phyloP scores from a whole-genome alignment of 2,888 invertebrate genomes.

The Chaitophorus viminalis region DNA sequence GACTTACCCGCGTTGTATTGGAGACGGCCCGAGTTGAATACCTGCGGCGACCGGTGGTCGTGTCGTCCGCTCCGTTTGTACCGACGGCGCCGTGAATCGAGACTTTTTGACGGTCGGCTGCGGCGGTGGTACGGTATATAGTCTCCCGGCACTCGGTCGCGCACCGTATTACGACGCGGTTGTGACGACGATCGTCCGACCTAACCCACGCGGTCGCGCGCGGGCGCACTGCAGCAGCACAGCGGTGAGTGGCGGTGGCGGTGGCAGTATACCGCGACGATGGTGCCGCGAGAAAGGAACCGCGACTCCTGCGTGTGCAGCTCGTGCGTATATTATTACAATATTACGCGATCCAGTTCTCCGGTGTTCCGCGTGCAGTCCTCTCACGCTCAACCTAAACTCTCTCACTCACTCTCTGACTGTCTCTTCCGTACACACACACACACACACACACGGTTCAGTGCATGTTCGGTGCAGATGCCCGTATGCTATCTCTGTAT shows the following conservation, averaged over 20 bases:
- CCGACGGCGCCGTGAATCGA: background rate
- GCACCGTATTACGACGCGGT: background rate
- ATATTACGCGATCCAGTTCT: too few relatives aligned
- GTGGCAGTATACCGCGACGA: background rate
- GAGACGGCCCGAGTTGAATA: background rate
- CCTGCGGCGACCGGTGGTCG: too few relatives aligned
- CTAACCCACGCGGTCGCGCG: background rate
- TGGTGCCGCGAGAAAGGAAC: background rate
- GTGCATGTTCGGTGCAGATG: too few relatives aligned
- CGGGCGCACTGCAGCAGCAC: background rate
- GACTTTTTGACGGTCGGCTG: background rate
- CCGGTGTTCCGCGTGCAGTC: too few relatives aligned
- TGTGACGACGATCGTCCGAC: background rate
- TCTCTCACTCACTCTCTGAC: too few relatives aligned
- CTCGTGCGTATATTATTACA: too few relatives aligned
- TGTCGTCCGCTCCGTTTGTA: too few relatives aligned
- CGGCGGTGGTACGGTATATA: background rate
- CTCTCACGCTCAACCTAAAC: too few relatives aligned
- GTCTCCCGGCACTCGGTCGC: background rate
- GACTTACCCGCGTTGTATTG: conserved; percentile 48
- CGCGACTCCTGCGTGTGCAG: too few relatives aligned
- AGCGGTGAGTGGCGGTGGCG: background rate
- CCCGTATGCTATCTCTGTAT: too few relatives aligned
- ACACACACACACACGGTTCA: too few relatives aligned
- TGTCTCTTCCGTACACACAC: too few relatives aligned